Evolutionary conservation across 2,797 vertebrate genomes (phyloP), one percentile per base, ranked within the genome.

Genomic region (Brachyalestes nurse): DNA sequence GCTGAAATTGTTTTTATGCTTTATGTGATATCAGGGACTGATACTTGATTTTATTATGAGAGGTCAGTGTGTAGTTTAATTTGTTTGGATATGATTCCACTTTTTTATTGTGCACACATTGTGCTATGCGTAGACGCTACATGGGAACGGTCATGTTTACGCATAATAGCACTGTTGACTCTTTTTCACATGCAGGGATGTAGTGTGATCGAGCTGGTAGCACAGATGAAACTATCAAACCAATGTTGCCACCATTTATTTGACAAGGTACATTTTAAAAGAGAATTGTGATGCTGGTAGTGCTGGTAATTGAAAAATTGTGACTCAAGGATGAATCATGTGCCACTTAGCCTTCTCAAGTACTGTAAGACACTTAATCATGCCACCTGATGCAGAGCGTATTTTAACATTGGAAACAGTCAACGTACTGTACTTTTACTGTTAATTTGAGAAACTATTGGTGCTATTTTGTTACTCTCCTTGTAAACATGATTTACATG

Each of bases 21-120:
- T 67, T 69, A 76, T 85, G 79, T 81, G 72, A 85, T 75, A 83
- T 87, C 86, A 87, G 86, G 84, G 86, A 87, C 66, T 87, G 81
- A 83, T 72, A 75, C 70, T 81, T 87, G 86, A 84, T 84, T 82
- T 80, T 65, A 65, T 65, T 40, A 42, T 71, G 23, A 67, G 57
- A 55, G 38, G 64, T 66, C 73, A 70, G 25, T 72, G 75, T 83
- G 74, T 80, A 75, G 40, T 72, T 77, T 66, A 16, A 65, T 58
- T 74, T 80, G 66, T 53, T 70, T 66, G 69, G 42, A 76, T 47
- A 13, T 51, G 28, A 62, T 4, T 40, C 8, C 34, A 17, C 5
- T 40, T 42, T 34, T 55, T 17, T 16, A 62, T 67, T 67, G 49
- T 67, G 72, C 55, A 69, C 53, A 19, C 19, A 65, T 75, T 17